These are phyloP conservation scores for Biston betularia DNA, from an alignment of 2,888 invertebrate species.

Conservation along the genomic window DNA sequence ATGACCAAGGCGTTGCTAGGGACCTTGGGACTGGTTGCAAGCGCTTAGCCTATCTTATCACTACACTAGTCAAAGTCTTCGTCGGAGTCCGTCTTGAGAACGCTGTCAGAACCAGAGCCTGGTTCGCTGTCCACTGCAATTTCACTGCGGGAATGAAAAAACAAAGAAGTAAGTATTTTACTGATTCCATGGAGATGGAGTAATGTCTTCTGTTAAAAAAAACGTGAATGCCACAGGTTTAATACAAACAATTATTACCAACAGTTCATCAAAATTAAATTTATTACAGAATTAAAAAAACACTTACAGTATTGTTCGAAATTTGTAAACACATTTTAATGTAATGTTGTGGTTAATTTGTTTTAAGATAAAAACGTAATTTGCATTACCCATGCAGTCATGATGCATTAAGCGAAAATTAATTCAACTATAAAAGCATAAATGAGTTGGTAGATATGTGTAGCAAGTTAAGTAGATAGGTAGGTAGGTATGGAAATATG, in stretches of 20 bases:
- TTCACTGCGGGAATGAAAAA: constrained; percentile 56
- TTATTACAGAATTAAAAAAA: background rate
- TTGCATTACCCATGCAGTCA: constrained; percentile 13
- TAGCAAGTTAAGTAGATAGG: constrained; percentile 12
- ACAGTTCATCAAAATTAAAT: too few relatives aligned
- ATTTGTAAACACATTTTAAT: constrained; percentile 3
- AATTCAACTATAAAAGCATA: background rate
- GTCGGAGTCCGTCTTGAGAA: constrained; percentile 81
- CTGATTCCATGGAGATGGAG: too few relatives aligned
- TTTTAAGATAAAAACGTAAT: constrained; percentile 13
- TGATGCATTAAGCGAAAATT: constrained; percentile 2
- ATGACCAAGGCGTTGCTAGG: constrained; percentile 20
- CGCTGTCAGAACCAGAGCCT: constrained; percentile 81
- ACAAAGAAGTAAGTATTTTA: background rate
- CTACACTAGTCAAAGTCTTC: constrained; percentile 77
- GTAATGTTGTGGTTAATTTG: constrained; percentile 17
- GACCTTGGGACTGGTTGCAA: constrained; percentile 39
- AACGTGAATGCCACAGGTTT: background rate
- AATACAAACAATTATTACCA: background rate
- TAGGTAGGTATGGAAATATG: constrained; percentile 16
- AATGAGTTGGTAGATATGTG: background rate
- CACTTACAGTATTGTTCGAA: background rate
- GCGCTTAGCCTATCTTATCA: constrained; percentile 54
- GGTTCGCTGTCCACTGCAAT: constrained; percentile 77
- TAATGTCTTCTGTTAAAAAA: background rate